Evolutionary conservation across 2,888 invertebrate species (phyloP).

Genomic region (Dolomedes plantarius): DNA sequence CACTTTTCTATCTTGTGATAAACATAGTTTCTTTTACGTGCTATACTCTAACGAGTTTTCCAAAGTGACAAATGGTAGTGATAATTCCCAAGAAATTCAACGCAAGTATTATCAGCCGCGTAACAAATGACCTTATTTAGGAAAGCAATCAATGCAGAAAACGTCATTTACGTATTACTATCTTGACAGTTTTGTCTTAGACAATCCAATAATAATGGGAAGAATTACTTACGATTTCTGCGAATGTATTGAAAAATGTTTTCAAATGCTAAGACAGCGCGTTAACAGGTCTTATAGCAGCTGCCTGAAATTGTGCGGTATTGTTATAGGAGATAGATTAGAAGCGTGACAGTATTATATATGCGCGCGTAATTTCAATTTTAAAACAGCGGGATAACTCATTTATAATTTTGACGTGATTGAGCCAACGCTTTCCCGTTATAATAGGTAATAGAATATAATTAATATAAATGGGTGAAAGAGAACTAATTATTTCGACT

Average conservation of each 20-base stretch:
- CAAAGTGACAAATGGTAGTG: neutral
- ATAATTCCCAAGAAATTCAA: neutral
- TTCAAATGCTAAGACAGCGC: neutral
- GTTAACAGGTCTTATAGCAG: neutral
- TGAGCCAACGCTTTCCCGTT: neutral
- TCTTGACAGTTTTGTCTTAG: neutral
- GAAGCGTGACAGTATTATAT: neutral
- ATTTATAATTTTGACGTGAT: neutral
- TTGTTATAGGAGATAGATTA: neutral
- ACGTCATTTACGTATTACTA: neutral
- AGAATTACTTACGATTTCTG: too few relatives aligned
- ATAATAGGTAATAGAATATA: neutral
- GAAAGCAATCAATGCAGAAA: neutral
- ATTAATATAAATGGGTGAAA: too few relatives aligned
- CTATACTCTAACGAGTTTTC: neutral
- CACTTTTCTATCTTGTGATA: neutral
- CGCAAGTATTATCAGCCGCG: neutral
- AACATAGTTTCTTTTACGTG: neutral
- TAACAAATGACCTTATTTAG: neutral
- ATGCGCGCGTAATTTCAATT: neutral
- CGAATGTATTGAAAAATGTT: too few relatives aligned
- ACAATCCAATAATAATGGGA: neutral
- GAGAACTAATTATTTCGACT: too few relatives aligned
- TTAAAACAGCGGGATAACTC: neutral
- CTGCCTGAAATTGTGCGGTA: neutral